phyloP scores from a whole-genome alignment of 1,140 invertebrate genomes.

The Zaprionus davidi region DNA sequence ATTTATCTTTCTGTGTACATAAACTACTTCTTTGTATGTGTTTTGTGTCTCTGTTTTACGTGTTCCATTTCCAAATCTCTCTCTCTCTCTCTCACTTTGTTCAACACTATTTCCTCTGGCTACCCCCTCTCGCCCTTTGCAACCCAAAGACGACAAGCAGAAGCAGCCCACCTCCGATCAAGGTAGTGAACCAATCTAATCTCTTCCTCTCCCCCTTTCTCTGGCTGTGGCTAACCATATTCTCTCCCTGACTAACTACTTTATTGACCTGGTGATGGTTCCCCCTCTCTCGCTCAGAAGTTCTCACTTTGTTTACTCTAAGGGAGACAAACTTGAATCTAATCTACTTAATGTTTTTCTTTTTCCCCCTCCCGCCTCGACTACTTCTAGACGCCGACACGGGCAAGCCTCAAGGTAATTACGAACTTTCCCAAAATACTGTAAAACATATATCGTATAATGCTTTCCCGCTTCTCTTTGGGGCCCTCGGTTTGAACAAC shows the following conservation, averaged over 20 bases:
- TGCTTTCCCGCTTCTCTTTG: background rate
- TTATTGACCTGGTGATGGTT: background rate
- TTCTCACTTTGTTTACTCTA: slow-evolving; percentile 2
- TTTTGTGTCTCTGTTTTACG: slow-evolving; percentile 47
- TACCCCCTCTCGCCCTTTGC: slow-evolving; percentile 40
- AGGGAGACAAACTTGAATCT: background rate
- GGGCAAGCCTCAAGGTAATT: slow-evolving; percentile 9
- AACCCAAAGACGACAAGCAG: slow-evolving; percentile 74
- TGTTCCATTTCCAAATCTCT: slow-evolving; percentile 43
- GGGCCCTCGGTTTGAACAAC: background rate
- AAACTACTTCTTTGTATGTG: background rate
- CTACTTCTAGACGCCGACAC: background rate
- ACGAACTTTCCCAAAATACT: background rate
- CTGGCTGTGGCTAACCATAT: background rate
- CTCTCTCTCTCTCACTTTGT: slow-evolving; percentile 23
- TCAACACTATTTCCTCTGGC: slow-evolving; percentile 38
- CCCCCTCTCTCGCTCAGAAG: background rate
- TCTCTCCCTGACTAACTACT: slow-evolving; percentile 5
- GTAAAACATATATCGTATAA: background rate
- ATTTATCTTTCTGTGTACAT: slow-evolving; percentile 1
- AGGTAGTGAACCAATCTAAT: slow-evolving; percentile 65
- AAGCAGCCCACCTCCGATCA: slow-evolving; percentile 63
- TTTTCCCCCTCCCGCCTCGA: background rate
- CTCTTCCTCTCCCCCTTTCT: background rate
- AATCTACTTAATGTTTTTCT: slow-evolving; percentile 12